phyloP scores from a whole-genome alignment of 2,888 invertebrate species.

The Tachina fera region DNA sequence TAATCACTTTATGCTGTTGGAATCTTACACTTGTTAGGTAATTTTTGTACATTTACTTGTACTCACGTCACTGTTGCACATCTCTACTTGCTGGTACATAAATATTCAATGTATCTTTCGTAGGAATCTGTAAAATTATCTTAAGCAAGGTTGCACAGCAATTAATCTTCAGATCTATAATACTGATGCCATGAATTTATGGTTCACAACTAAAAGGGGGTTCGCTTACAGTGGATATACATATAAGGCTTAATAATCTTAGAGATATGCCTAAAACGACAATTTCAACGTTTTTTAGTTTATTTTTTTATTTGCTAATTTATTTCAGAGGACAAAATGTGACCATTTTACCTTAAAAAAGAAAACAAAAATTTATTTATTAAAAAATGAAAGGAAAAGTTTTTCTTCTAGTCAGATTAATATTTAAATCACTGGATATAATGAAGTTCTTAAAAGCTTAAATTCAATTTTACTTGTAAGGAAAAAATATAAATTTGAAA shows the following conservation, averaged over 20 bases:
- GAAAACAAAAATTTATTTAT: not conserved
- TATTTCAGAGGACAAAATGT: slow-evolving; percentile 44
- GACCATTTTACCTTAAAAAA: slow-evolving; percentile 22
- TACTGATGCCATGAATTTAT: slow-evolving; percentile 58
- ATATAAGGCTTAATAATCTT: slow-evolving; percentile 38
- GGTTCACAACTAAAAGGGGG: slow-evolving; percentile 28
- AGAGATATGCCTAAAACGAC: slow-evolving; percentile 51
- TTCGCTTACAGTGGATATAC: not conserved
- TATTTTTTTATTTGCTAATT: slow-evolving; percentile 39
- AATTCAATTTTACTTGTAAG: too few relatives aligned
- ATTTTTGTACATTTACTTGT: not conserved
- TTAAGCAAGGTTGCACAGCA: slow-evolving; percentile 63
- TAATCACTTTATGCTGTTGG: not conserved
- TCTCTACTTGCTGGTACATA: not conserved
- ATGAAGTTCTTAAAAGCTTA: too few relatives aligned
- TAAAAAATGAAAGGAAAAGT: slow-evolving; percentile 12
- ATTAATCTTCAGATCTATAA: slow-evolving; percentile 69
- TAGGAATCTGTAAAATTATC: slow-evolving; percentile 66
- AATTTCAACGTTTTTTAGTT: slow-evolving; percentile 61
- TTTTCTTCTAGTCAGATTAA: slow-evolving; percentile 22
- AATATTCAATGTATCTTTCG: slow-evolving; percentile 51
- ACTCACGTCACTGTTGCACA: not conserved
- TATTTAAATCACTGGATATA: not conserved
- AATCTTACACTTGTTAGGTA: not conserved
- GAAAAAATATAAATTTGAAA: too few relatives aligned